A percentile compares a stretch with the other conserved stretches of the same genome.
phyloP scores from a whole-genome alignment of 2,113 vertebrate species.

The Onychorhynchus coronatus region DNA sequence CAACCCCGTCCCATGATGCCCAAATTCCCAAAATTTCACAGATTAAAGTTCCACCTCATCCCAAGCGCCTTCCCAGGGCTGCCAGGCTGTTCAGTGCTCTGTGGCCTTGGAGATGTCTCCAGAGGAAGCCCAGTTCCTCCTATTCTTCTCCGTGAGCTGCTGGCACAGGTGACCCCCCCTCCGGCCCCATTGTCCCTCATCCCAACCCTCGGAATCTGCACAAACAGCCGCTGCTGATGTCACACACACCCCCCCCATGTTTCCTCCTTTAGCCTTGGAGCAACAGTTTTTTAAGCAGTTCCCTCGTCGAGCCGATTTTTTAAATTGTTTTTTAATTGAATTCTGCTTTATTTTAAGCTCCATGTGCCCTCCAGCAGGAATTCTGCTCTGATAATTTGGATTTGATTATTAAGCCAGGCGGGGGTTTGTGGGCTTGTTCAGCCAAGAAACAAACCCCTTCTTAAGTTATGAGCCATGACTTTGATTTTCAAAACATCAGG shows the following conservation, averaged over 20 bases:
- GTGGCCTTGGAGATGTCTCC: background rate
- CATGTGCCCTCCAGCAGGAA: accelerated
- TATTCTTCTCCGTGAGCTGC: background rate
- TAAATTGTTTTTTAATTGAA: too few species aligned
- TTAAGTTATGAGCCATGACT: background rate
- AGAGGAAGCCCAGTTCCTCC: constrained; percentile 39
- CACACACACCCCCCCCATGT: background rate
- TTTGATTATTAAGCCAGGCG: background rate
- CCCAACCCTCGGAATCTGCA: background rate
- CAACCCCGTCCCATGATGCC: accelerated
- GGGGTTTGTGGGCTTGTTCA: background rate
- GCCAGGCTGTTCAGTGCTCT: accelerated
- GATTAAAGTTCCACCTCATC: accelerated
- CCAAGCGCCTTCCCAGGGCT: background rate
- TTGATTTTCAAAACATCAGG: background rate
- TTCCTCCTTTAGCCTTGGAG: background rate
- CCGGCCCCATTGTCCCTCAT: background rate
- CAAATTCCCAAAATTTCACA: background rate
- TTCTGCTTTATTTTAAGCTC: background rate
- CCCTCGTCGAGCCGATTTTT: background rate
- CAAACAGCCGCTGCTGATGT: background rate
- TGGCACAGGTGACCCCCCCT: background rate
- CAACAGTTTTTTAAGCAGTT: background rate
- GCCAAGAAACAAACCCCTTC: background rate
- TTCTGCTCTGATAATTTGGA: background rate